These are phyloP conservation scores for Dinothrombium tinctorium DNA, from an alignment of 1,140 invertebrate genomes.

Conservation along the genomic window DNA sequence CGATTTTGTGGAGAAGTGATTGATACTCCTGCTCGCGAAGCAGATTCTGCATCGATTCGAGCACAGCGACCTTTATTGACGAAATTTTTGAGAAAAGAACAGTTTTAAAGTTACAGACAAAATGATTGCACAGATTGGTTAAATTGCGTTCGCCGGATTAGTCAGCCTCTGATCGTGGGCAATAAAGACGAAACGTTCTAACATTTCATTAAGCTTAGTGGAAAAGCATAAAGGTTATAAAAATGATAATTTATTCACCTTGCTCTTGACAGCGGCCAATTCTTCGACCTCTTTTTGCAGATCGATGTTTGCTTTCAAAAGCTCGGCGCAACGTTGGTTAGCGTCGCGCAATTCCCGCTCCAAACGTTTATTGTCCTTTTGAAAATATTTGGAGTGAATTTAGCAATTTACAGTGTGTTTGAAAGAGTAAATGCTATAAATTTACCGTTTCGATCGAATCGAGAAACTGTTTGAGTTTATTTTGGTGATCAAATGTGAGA, in stretches of 20 bases:
- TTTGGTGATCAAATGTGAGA: not conserved
- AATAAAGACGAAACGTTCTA: too few relatives aligned
- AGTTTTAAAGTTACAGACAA: too few relatives aligned
- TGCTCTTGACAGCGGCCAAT: constrained; percentile 26
- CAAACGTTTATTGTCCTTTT: constrained; percentile 29
- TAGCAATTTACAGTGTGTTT: constrained; percentile 1
- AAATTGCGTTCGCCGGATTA: too few relatives aligned
- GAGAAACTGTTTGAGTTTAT: not conserved
- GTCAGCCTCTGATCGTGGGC: too few relatives aligned
- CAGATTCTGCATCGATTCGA: too few relatives aligned
- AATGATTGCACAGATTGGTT: too few relatives aligned
- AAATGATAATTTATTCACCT: constrained; percentile 20
- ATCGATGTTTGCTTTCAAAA: constrained; percentile 19
- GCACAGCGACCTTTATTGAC: too few relatives aligned
- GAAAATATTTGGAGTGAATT: not conserved
- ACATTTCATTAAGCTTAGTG: too few relatives aligned
- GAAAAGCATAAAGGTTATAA: too few relatives aligned
- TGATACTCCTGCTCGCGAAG: too few relatives aligned
- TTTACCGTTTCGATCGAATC: constrained; percentile 1
- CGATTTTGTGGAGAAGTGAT: too few relatives aligned
- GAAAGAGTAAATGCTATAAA: not conserved
- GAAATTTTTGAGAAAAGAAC: too few relatives aligned
- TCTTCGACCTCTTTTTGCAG: constrained; percentile 25
- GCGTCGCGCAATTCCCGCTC: constrained; percentile 40
- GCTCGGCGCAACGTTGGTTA: constrained; percentile 28